A percentile compares a stretch with the other conserved stretches of the same genome.
phyloP scores from a whole-genome alignment of 2,797 vertebrate species.

The Clarias platycephalus region DNA sequence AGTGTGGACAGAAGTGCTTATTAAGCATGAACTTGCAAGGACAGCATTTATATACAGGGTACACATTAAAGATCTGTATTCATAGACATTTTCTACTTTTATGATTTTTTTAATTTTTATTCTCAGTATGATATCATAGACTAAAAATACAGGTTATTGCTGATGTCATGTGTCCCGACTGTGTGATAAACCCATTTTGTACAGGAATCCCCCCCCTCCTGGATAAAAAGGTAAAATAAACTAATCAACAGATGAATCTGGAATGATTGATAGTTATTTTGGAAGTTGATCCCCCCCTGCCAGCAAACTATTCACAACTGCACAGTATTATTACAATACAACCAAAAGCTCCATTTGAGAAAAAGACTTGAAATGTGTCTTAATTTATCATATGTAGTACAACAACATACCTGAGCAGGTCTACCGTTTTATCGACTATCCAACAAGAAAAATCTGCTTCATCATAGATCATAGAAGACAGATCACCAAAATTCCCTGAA shows the following conservation, averaged over 20 bases:
- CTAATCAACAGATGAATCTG: neutral
- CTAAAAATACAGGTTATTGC: neutral
- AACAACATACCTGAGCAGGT: neutral
- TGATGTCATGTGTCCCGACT: neutral
- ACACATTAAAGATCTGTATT: no score
- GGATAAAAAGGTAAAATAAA: neutral
- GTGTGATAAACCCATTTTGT: neutral
- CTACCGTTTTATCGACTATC: neutral
- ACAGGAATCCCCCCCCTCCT: neutral
- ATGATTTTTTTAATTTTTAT: no score
- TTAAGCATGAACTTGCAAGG: neutral
- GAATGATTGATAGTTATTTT: neutral
- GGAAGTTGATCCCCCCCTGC: neutral
- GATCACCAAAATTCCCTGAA: neutral
- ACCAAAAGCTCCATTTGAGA: neutral
- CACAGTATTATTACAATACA: neutral
- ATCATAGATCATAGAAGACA: neutral
- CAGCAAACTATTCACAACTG: neutral
- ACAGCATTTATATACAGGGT: neutral
- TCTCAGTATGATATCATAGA: neutral
- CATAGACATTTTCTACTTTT: no score
- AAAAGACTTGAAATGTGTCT: neutral
- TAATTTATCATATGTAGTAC: neutral
- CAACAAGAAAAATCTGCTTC: neutral
- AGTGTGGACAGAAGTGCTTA: neutral